phyloP scores from a whole-genome alignment of 2,888 invertebrate genomes.

The Hipparchia sbordonii region DNA sequence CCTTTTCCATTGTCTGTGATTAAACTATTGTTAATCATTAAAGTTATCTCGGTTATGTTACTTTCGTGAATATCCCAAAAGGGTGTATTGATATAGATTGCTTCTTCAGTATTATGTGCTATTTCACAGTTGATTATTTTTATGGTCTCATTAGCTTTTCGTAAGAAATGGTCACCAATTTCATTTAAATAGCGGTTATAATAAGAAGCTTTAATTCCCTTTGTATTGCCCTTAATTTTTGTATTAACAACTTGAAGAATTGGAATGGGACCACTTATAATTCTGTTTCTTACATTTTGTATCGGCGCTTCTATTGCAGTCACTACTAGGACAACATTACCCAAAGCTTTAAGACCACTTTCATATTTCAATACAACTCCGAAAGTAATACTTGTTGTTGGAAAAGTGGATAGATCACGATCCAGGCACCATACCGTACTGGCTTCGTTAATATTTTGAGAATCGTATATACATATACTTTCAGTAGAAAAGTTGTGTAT shows the following conservation, averaged over 20 bases:
- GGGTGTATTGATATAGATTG: slow-evolving; percentile 91
- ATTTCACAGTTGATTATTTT: slow-evolving; percentile 91
- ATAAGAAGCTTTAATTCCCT: slow-evolving; percentile 91
- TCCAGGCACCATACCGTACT: slow-evolving; percentile 90
- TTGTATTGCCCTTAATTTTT: slow-evolving; percentile 90
- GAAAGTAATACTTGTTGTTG: slow-evolving; percentile 92
- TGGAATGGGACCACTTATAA: slow-evolving; percentile 91
- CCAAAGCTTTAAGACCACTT: slow-evolving; percentile 90
- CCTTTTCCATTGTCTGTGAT: slow-evolving; percentile 95
- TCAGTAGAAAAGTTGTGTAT: slow-evolving; percentile 95
- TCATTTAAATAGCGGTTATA: slow-evolving; percentile 95
- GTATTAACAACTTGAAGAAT: slow-evolving; percentile 87
- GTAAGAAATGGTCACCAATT: slow-evolving; percentile 91
- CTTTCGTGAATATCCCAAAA: slow-evolving; percentile 93
- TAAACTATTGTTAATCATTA: slow-evolving; percentile 92
- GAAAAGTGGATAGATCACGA: slow-evolving; percentile 94
- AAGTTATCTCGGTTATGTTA: slow-evolving; percentile 94
- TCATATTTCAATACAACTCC: slow-evolving; percentile 90
- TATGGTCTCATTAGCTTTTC: slow-evolving; percentile 94
- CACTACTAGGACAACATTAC: slow-evolving; percentile 91
- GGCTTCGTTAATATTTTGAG: slow-evolving; percentile 85
- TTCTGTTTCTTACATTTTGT: slow-evolving; percentile 88
- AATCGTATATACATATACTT: slow-evolving; percentile 90
- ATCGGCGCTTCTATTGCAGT: slow-evolving; percentile 88
- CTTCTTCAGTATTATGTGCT: slow-evolving; percentile 90